Base-by-base conservation (phyloP, 2,113 vertebrate genomes). In the Boulengeromyrus knoepffleri region DNA sequence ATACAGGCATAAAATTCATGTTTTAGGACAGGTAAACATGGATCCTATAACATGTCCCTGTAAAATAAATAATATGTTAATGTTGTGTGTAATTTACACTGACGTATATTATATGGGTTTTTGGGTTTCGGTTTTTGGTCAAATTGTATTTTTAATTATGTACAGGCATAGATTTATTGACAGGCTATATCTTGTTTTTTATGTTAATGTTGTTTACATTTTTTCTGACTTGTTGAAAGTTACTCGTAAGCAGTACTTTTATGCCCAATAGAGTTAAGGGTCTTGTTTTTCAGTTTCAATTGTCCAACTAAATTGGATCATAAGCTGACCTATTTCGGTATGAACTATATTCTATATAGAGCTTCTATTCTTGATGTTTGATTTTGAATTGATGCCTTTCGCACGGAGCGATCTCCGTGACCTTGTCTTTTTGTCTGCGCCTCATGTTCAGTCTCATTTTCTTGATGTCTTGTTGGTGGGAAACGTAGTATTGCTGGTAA, bases 301-400 rank as follows among this genome's bases (percentile, higher is more conserved):
- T 46, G 83, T 85, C 83, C 83, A 85, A 49, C 46, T 49, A 85
- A 85, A 85, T 49, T 47, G 46, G 83, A 49, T 85, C 83, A 85
- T 85, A 47, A 85, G 83, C 83, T 85, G 83, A 85, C 83, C 83
- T 85, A 46, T 47, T 85, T 85, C n/a, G 1, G 83, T 46, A n/a
- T 85, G 83, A 85, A 46, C 83, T 49, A 85, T 85, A 85, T 85
- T 85, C 46, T 47, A 49, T 12, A 49, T 47, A 85, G 83, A 85
- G 46, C 42, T 85, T 85, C 83, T 87, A 39, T 87, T 87, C 50
- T 56, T 87, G 31, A 87, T 53, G 49, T 87, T 56, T 53, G 86
- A 53, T 86, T n/a, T 31, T 56, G 49, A 36, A 53, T 27, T 87
- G 49, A 53, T 50, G 49, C 31, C 86, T 87, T 36, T 56, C 12